Evolutionary conservation across 2,797 vertebrate genomes (phyloP).

Genomic region (Gastrophryne carolinensis): DNA sequence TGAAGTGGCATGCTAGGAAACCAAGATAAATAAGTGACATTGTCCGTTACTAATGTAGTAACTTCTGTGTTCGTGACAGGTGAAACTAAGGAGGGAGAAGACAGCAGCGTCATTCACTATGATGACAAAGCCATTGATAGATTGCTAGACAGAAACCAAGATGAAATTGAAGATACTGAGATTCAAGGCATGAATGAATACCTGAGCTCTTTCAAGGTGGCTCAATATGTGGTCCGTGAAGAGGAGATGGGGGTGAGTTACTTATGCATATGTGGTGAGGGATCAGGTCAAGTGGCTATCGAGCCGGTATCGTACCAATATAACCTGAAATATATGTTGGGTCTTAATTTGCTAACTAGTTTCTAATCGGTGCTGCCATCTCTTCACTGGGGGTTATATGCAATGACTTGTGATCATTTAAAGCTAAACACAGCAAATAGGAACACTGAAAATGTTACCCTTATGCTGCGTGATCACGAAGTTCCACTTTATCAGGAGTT

Average conservation of each 20-base stretch:
- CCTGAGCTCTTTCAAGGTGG: slow-evolving; percentile 98
- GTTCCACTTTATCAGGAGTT: no score
- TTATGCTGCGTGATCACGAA: no score
- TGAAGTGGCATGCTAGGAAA: no score
- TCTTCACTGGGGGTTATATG: no score
- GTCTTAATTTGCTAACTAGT: no score
- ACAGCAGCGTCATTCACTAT: slow-evolving; percentile 96
- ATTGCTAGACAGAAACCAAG: slow-evolving; percentile 91
- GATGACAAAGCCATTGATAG: slow-evolving; percentile 93
- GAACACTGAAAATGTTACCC: no score
- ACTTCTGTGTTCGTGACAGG: slow-evolving; percentile 61
- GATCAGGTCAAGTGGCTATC: no score
- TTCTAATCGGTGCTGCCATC: no score
- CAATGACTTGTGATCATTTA: no score
- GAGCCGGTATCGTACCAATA: no score
- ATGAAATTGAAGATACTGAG: slow-evolving; percentile 93
- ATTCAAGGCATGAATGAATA: slow-evolving; percentile 99
- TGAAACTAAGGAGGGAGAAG: slow-evolving; percentile 92
- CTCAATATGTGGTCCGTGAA: slow-evolving; percentile 96
- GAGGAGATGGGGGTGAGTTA: slow-evolving; percentile 93
- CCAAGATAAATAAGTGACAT: background rate
- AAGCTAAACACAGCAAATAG: no score
- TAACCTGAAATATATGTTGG: no score
- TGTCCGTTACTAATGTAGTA: background rate
- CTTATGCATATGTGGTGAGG: background rate